A percentile compares a stretch with the other conserved stretches of the same genome.
Conservation (phyloP, 2,113 vertebrate species). For the Neotragus pygmaeus region DNA sequence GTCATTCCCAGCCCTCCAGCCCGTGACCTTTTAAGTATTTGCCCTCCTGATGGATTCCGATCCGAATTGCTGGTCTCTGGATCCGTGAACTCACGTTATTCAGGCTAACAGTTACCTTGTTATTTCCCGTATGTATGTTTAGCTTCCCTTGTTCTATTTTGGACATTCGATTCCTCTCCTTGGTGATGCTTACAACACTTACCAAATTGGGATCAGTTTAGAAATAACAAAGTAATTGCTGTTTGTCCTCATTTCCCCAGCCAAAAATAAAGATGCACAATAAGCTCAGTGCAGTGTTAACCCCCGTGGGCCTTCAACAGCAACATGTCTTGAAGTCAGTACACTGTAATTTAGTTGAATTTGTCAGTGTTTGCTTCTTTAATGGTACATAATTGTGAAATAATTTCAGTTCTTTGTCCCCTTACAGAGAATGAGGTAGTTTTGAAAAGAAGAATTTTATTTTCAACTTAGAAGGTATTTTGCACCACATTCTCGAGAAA, state of each 20-base stretch:
- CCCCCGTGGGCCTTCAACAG: background rate
- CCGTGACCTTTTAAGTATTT: background rate
- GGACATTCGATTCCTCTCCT: background rate
- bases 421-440: background rate
- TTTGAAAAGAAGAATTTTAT: background rate
- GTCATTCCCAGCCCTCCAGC: background rate
- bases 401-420: background rate
- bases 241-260: conserved; percentile 22
- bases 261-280: conserved; percentile 26
- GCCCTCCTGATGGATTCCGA: background rate
- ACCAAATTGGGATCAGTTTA: conserved; percentile 1
- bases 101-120: background rate
- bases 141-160: background rate
- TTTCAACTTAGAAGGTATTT: background rate
- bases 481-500: background rate
- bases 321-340: background rate
- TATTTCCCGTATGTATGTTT: conserved; percentile 31
- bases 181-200: background rate
- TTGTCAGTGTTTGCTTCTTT: background rate
- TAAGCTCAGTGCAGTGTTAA: background rate
- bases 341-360: background rate
- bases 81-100: background rate
- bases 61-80: background rate
- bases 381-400: background rate
- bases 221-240: conserved; percentile 7